A percentile compares a stretch with the other conserved stretches of the same genome.
Evolutionary conservation across 2,888 invertebrate species (phyloP).

Genomic region (Xiphydria camelus): DNA sequence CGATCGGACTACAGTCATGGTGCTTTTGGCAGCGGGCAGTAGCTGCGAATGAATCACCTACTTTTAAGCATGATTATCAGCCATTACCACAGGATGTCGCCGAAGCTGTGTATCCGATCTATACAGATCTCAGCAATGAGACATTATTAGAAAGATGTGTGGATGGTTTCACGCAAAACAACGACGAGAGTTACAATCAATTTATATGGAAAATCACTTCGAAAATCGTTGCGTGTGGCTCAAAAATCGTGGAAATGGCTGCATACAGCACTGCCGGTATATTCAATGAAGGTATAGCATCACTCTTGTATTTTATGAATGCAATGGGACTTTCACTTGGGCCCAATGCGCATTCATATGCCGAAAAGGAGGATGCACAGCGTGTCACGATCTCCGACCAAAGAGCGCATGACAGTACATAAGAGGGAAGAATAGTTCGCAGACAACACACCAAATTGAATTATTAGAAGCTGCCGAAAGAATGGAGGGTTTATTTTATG

Average conservation of each 20-base stretch:
- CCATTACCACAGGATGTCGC: conserved; percentile 32
- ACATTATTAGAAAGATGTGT: conserved; percentile 37
- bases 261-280: conserved; percentile 30
- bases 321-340: conserved; percentile 23
- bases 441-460: conserved; percentile 17
- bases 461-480: conserved; percentile 23
- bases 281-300: conserved; percentile 36
- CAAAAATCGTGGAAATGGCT: conserved; percentile 27
- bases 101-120: conserved; percentile 34
- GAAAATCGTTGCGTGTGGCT: conserved; percentile 25
- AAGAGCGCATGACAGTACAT: conserved; percentile 19
- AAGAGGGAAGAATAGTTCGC: conserved; percentile 27
- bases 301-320: conserved; percentile 23
- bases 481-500: too few relatives aligned
- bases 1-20: conserved; percentile 4
- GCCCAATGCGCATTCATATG: conserved; percentile 22
- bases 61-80: conserved; percentile 27
- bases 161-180: conserved; percentile 44
- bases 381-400: conserved; percentile 23
- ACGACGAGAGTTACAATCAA: conserved; percentile 42
- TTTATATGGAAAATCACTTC: conserved; percentile 39
- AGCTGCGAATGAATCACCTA: conserved; percentile 6
- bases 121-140: conserved; percentile 41
- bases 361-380: conserved; percentile 19
- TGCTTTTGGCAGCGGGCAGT: conserved; percentile 11